A percentile compares a stretch with the other conserved stretches of the same genome.
Evolutionary conservation across 2,113 vertebrate species (phyloP).

Genomic region (Zosterops borbonicus): DNA sequence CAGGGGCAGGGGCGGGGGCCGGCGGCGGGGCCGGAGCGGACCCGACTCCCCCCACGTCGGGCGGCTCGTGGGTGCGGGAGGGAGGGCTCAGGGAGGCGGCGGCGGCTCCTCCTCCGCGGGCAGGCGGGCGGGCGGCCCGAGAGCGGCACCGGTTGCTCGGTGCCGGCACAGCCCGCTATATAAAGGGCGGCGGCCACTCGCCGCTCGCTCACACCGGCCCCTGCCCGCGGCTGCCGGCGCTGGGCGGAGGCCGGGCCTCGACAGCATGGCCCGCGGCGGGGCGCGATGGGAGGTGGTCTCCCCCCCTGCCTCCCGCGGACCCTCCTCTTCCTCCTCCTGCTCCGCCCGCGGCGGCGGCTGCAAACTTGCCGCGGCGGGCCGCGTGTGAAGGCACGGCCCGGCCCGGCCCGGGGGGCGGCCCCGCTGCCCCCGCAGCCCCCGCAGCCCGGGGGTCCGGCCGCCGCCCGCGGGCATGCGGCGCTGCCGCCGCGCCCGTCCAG

Average conservation of each 20-base stretch:
- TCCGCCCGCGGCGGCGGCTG: neutral
- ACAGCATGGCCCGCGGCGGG: neutral
- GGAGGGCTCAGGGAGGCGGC: neutral
- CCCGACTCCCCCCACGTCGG: neutral
- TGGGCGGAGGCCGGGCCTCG: neutral
- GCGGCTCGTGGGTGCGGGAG: neutral
- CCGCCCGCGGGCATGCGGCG: too few species aligned
- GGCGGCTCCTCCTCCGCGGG: slow-evolving; percentile 19
- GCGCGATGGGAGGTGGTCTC: neutral
- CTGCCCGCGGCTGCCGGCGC: neutral
- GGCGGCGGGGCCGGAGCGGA: neutral
- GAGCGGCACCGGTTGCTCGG: slow-evolving; percentile 6
- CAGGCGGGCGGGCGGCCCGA: slow-evolving; percentile 8
- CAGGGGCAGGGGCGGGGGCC: neutral
- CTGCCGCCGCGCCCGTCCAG: too few species aligned
- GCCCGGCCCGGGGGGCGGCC: neutral
- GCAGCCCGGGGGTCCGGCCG: too few species aligned
- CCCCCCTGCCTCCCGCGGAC: neutral
- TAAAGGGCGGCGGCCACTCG: slow-evolving; percentile 2
- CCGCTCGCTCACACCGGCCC: neutral
- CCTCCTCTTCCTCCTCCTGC: neutral
- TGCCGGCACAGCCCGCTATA: slow-evolving; percentile 37
- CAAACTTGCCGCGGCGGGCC: neutral
- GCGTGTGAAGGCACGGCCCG: neutral
- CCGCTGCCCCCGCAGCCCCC: neutral